Conservation (phyloP, 2,797 vertebrate genomes). For the Acipenser transmontanus region DNA sequence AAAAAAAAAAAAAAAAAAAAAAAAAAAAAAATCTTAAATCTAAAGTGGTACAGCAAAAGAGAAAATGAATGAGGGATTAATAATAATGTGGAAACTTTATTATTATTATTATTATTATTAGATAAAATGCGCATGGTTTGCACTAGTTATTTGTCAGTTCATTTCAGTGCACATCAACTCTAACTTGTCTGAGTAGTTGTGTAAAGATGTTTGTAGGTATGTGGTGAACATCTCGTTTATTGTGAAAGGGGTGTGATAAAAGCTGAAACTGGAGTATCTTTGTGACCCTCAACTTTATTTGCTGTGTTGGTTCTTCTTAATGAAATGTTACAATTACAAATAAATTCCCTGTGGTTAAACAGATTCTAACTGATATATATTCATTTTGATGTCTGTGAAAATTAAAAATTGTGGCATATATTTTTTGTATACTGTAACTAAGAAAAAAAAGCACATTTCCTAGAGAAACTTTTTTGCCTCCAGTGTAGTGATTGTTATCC, state of each 20-base stretch:
- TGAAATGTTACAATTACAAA: conserved; percentile 75
- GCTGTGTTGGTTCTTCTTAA: conserved; percentile 75
- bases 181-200: conserved; percentile 72
- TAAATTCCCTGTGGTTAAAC: conserved; percentile 69
- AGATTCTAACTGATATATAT: conserved; percentile 55
- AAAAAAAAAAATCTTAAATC: conserved; percentile 9
- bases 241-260: conserved; percentile 72
- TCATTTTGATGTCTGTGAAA: conserved; percentile 46
- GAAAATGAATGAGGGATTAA: conserved; percentile 43
- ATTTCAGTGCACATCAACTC: conserved; percentile 59
- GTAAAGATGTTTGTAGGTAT: conserved; percentile 73
- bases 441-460: no score
- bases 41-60: conserved; percentile 55
- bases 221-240: conserved; percentile 81
- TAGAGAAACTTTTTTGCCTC: not conserved
- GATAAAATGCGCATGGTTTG: no score
- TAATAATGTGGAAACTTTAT: conserved; percentile 20
- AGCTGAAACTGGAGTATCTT: conserved; percentile 75
- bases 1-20: conserved; percentile 20
- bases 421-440: not conserved
- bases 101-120: conserved; percentile 19
- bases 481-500: conserved; percentile 10
- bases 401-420: conserved; percentile 37
- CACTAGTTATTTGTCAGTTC: conserved; percentile 57
- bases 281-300: conserved; percentile 73